Base-by-base conservation (phyloP, 2,888 invertebrate species). In the Brachypalpus laphriformis region DNA sequence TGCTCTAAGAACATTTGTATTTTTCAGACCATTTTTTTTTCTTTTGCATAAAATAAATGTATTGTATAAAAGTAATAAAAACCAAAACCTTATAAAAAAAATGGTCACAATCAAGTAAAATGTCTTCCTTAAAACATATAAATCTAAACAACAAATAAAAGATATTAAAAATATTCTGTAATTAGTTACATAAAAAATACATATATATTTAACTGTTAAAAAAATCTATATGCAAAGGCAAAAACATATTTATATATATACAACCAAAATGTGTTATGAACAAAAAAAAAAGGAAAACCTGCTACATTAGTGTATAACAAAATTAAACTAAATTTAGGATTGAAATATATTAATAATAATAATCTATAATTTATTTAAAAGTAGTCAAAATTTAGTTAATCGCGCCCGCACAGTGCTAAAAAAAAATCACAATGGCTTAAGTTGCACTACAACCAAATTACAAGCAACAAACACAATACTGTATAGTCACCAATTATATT, bases 71-170 rank as follows among this genome's bases (percentile, higher is more conserved):
- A 42, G 7, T 42, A 71, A 18, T 51, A 68, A 40, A 61, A 57
- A 16, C 49, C 54, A 54, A 65, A 42, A 9, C 9, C 22, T 49
- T 37, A 25, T 25, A 49, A 63, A 87, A 77, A 77, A 88, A 87
- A 88, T 89, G 89, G 89, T 89, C 89, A 89, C 89, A 90, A 90
- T 90, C 90, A 90, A 89, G 89, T 89, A 90, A 89, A 89, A 90
- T 87, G 88, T 89, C 88, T 89, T 89, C 89, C 89, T 89, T 87
- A 88, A 74, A 86, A 86, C 45, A 68, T 83, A 68, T 61, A 72
- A 82, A 57, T 54, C 54, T 56, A 47, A 81, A 65, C n/a, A 76
- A 57, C 11, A 81, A 63, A 20, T 42, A 71, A 78, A 40, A 18
- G 22, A 25, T 65, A 66, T 25, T 31, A 51, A 34, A 56, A 71